Evolutionary conservation across 2,888 invertebrate species (phyloP).

Genomic region (Zonitis immaculata): DNA sequence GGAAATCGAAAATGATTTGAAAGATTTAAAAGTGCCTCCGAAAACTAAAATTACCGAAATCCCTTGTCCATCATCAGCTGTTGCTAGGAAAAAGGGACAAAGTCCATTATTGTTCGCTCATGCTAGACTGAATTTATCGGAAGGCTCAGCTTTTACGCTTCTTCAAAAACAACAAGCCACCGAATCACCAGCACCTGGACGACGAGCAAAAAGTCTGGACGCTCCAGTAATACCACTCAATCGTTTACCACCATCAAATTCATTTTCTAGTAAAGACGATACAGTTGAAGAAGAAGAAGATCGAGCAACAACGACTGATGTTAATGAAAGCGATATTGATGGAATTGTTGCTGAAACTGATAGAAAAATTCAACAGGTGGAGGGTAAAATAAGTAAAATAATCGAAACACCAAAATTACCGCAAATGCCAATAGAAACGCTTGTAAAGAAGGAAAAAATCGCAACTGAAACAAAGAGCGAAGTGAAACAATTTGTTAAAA

Average conservation of each 20-base stretch:
- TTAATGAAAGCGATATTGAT: slow-evolving; percentile 28
- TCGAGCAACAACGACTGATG: slow-evolving; percentile 48
- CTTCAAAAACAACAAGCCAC: slow-evolving; percentile 73
- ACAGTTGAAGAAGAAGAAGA: slow-evolving; percentile 74
- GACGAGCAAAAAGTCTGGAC: slow-evolving; percentile 79
- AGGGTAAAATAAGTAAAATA: slow-evolving; percentile 41
- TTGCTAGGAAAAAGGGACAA: slow-evolving; percentile 67
- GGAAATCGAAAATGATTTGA: slow-evolving; percentile 46
- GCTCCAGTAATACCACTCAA: slow-evolving; percentile 78
- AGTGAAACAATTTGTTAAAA: slow-evolving; percentile 7
- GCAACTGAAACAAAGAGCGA: slow-evolving; percentile 5
- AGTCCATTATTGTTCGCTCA: slow-evolving; percentile 76
- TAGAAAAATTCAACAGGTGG: slow-evolving; percentile 27
- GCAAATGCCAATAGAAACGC: slow-evolving; percentile 8
- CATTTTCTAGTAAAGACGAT: slow-evolving; percentile 85
- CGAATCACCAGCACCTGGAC: slow-evolving; percentile 68
- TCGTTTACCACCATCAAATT: slow-evolving; percentile 74
- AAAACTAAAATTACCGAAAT: slow-evolving; percentile 62
- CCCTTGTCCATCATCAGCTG: slow-evolving; percentile 59
- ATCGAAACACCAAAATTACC: slow-evolving; percentile 38
- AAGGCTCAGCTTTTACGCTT: slow-evolving; percentile 73
- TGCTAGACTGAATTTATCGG: slow-evolving; percentile 74
- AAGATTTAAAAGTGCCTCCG: slow-evolving; percentile 44
- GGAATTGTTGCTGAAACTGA: slow-evolving; percentile 26
- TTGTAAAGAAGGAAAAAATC: slow-evolving; percentile 15